A percentile compares a stretch with the other conserved stretches of the same genome.
Conservation (phyloP, 2,113 vertebrate genomes). For the Cardinalis cardinalis region DNA sequence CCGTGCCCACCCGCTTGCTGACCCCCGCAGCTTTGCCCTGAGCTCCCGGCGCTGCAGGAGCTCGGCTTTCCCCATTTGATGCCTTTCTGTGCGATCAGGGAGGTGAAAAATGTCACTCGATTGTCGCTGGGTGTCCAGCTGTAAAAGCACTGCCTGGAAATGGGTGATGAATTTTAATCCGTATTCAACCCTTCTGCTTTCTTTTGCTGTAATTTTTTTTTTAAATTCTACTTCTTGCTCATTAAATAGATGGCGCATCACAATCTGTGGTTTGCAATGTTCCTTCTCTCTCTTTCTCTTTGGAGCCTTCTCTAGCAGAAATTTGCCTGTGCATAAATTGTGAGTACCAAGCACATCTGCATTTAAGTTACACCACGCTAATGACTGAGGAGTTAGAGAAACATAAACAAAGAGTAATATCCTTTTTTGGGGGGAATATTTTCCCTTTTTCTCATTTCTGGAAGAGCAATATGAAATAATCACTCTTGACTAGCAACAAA, state of each 20-base stretch:
- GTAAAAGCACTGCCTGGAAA: neutral
- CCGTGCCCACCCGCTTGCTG: neutral
- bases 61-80: neutral
- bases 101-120: neutral
- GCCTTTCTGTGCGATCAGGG: neutral
- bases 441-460: neutral
- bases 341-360: neutral
- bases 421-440: neutral
- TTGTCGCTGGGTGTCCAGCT: neutral
- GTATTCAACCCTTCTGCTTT: neutral
- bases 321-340: neutral
- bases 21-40: neutral
- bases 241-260: constrained; percentile 33
- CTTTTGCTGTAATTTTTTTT: neutral
- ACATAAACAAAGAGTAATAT: neutral
- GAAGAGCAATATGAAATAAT: neutral
- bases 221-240: neutral
- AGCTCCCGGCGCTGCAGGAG: neutral
- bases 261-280: neutral
- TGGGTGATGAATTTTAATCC: neutral
- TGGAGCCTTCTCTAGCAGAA: neutral
- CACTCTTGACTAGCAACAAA: neutral
- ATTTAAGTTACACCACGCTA: neutral
- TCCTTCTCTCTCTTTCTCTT: neutral
- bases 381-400: neutral